A percentile compares a stretch with the other conserved stretches of the same genome.
Conservation (phyloP, 1,140 invertebrate species). For the Sesamia nonagrioides region DNA sequence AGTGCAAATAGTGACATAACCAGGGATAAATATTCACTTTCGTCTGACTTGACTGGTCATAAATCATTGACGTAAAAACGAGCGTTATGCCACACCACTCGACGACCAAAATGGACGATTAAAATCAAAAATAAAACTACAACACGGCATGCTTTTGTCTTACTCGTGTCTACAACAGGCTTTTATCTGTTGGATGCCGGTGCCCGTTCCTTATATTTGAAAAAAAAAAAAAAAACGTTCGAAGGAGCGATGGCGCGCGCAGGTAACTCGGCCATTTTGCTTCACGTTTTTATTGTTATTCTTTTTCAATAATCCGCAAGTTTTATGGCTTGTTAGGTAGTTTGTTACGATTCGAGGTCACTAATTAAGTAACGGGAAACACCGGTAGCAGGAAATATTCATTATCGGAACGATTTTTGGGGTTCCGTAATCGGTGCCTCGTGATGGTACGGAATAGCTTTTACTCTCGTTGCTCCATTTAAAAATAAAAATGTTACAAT, state of each 20-base stretch:
- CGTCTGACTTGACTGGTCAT: conserved; percentile 41
- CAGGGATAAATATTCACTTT: conserved; percentile 29
- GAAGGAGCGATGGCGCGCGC: conserved; percentile 73
- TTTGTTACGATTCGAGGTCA: conserved; percentile 71
- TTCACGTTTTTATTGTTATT: conserved; percentile 73
- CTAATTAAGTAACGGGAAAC: conserved; percentile 75
- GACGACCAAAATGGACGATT: conserved; percentile 76
- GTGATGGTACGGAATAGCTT: conserved; percentile 12
- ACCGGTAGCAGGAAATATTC: conserved; percentile 72
- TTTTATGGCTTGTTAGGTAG: conserved; percentile 80
- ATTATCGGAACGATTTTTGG: conserved; percentile 49
- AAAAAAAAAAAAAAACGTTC: conserved; percentile 66
- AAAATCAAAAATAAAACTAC: conserved; percentile 83
- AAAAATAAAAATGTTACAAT: conserved; percentile 1
- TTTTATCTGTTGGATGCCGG: conserved; percentile 73
- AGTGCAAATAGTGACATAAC: conserved; percentile 56
- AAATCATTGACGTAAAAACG: conserved; percentile 71
- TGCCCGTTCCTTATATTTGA: conserved; percentile 61
- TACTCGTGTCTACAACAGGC: conserved; percentile 83
- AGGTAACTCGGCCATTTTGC: conserved; percentile 82
- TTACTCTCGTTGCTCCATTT: conserved; percentile 6
- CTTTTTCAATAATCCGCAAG: conserved; percentile 81
- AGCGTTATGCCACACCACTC: conserved; percentile 60
- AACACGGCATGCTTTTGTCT: conserved; percentile 79
- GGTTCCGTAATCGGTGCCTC: conserved; percentile 31